Percentiles rank a stretch among this genome's conserved stretches.
phyloP scores from a whole-genome alignment of 2,888 invertebrate species.

The Athrips mouffetella region DNA sequence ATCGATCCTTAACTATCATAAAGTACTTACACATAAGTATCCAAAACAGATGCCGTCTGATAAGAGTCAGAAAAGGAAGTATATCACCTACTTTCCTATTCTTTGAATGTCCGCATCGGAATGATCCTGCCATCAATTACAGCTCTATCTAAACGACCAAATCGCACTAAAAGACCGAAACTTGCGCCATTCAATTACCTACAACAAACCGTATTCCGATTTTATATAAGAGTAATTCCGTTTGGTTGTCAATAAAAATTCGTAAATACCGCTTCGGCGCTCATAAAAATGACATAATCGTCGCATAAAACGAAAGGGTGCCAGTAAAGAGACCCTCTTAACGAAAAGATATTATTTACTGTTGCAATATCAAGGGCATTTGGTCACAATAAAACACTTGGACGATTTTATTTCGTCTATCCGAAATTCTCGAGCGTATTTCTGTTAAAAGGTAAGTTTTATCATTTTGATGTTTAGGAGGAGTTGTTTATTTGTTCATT shows the following conservation, averaged over 20 bases:
- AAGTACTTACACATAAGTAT: too few relatives aligned
- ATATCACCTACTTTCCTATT: too few relatives aligned
- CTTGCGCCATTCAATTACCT: background rate
- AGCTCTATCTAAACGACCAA: background rate
- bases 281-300: constrained; percentile 72
- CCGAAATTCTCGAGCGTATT: constrained; percentile 13
- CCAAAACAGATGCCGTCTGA: too few relatives aligned
- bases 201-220: constrained; percentile 19
- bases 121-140: background rate
- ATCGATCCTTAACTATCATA: too few relatives aligned
- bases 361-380: constrained; percentile 58
- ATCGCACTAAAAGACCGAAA: background rate
- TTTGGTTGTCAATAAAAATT: constrained; percentile 63
- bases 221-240: constrained; percentile 37
- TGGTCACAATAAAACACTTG: constrained; percentile 44
- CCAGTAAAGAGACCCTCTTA: constrained; percentile 66
- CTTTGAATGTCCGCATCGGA: background rate
- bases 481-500: too few relatives aligned
- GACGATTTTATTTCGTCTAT: constrained; percentile 44
- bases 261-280: constrained; percentile 51
- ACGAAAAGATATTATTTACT: constrained; percentile 68
- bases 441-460: constrained; percentile 20
- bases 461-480: too few relatives aligned
- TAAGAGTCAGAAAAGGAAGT: too few relatives aligned
- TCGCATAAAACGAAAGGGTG: constrained; percentile 68